Base-by-base conservation (phyloP, 2,888 invertebrate species). In the Folsomia candida region DNA sequence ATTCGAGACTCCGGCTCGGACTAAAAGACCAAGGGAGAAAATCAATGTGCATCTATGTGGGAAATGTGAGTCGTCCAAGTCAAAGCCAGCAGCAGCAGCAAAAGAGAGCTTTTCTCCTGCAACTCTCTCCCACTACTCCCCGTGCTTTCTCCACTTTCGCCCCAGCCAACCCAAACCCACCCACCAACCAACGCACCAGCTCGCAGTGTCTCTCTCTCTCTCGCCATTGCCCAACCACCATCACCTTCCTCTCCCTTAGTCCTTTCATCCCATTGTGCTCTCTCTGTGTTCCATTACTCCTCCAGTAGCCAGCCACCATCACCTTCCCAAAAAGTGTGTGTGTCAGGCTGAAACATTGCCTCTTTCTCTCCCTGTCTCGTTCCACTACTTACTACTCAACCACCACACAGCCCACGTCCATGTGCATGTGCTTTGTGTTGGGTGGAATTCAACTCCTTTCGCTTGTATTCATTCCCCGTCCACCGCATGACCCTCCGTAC, bases 31-130 rank as follows among this genome's bases (percentile, higher is more conserved):
- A 27, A 61, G 70, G 68, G 73, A 74, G 73, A 74, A 74, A 74
- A 74, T 74, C 73, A 74, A 74, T 74, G 73, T 74, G 73, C 62
- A 63, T 70, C 66, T 65, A 51, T 51, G n/a, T n/a, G n/a, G 47
- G 57, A 62, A 64, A 64, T 64, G 63, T 64, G 63, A 37, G 59
- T 59, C 24, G 57, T 20, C 20, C n/a, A 68, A 63, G 68, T 37
- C 37, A 37, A 37, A 37, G 14, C 37, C 37, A 37, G 14, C 37
- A 4, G 14, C 4, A 14, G 37, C 37, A 37, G 14, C 4, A 14
- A 14, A 37, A 37, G 6, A 37, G 37, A 37, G 14, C n/a, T n/a
- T n/a, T n/a, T n/a, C n/a, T n/a, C n/a, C n/a, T n/a, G n/a, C 47
- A 47, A 47, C 47, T 47, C 47, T 9, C 47, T 47, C 18, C 18